phyloP scores from a whole-genome alignment of 2,113 vertebrate species.

The Gymnobelideus leadbeateri region DNA sequence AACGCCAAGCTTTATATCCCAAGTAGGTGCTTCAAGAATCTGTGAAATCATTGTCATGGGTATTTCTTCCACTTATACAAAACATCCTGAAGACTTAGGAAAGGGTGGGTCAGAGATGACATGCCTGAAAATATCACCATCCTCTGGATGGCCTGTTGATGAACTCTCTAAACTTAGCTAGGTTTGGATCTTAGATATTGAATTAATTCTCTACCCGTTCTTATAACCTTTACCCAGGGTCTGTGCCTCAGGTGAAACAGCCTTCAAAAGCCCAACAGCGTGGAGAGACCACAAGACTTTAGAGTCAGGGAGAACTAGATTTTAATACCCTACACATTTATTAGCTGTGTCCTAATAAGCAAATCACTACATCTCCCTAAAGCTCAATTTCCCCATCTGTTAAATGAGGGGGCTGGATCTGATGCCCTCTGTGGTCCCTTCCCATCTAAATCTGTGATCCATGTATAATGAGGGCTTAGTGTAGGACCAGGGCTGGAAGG shows the following conservation, averaged over 20 bases:
- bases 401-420: not conserved
- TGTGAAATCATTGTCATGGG: not conserved
- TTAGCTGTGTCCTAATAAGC: not conserved
- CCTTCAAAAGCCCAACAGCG: not conserved
- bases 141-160: not conserved
- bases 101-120: not conserved
- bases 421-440: not conserved
- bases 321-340: not conserved
- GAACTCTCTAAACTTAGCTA: not conserved
- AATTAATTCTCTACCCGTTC: not conserved
- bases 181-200: not conserved
- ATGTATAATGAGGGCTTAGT: not conserved
- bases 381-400: not conserved
- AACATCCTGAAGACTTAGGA: not conserved
- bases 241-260: not conserved
- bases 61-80: not conserved
- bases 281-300: not conserved
- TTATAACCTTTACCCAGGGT: not conserved
- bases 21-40: not conserved
- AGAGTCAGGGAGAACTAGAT: not conserved
- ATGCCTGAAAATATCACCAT: not conserved
- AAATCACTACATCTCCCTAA: not conserved
- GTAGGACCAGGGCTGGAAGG: not conserved
- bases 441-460: not conserved
- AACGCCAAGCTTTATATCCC: not conserved